Percentiles rank a stretch among this genome's conserved stretches.
These are phyloP conservation scores for Lithophane ornitopus DNA, from an alignment of 2,888 invertebrate species.

Conservation along the genomic window DNA sequence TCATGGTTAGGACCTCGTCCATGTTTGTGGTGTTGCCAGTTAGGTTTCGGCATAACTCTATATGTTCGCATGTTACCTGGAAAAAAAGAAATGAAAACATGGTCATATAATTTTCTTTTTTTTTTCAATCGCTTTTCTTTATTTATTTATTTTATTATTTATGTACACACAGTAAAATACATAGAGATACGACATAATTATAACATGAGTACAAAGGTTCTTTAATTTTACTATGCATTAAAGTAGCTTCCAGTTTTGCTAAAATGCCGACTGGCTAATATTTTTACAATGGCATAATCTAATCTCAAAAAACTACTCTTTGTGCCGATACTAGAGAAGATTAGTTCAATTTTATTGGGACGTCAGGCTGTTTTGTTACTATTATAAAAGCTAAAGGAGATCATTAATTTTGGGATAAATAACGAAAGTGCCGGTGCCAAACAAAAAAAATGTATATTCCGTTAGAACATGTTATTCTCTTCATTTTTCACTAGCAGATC, in stretches of 20 bases:
- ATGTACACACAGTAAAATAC: no score
- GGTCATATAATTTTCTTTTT: neutral
- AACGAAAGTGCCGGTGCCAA: no score
- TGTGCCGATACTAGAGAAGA: neutral
- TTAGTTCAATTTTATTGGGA: neutral
- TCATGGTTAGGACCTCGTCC: conserved; percentile 85
- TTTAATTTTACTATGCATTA: neutral
- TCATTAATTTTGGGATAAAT: no score
- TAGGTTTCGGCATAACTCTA: conserved; percentile 83
- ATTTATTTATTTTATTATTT: no score
- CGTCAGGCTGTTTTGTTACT: neutral
- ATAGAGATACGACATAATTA: no score
- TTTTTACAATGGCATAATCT: neutral
- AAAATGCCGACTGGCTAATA: neutral
- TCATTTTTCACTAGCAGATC: no score
- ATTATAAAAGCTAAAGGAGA: neutral
- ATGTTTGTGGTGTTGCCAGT: conserved; percentile 89
- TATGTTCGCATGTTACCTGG: conserved; percentile 86
- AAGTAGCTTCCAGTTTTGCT: neutral
- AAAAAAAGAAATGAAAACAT: conserved; percentile 41
- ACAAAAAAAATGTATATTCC: no score
- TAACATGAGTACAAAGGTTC: no score
- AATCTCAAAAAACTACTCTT: neutral
- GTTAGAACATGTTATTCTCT: no score
- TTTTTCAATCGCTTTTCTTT: neutral